A percentile compares a stretch with the other conserved stretches of the same genome.
phyloP scores from a whole-genome alignment of 2,113 vertebrate species.

The Anoura caudifer region DNA sequence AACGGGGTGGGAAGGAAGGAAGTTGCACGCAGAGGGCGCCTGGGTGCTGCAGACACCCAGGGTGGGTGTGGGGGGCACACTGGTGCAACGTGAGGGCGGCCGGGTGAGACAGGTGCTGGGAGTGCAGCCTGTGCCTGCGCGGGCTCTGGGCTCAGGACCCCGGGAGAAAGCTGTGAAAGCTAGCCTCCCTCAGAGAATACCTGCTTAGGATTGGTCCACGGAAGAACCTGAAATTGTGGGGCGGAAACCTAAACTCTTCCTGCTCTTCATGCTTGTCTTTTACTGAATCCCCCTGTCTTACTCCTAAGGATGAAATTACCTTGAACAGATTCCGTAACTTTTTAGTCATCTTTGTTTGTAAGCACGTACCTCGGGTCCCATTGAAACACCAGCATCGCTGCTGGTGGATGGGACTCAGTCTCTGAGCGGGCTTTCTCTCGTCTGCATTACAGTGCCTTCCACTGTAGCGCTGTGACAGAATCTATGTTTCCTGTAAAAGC shows the following conservation, averaged over 20 bases:
- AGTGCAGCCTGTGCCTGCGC: not conserved
- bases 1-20: not conserved
- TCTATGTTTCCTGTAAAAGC: not conserved
- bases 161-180: not conserved
- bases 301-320: not conserved
- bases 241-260: too few relatives aligned
- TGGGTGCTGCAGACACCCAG: accelerated
- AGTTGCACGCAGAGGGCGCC: not conserved
- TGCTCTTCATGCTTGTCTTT: not conserved
- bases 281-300: not conserved
- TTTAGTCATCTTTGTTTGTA: not conserved
- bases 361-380: not conserved
- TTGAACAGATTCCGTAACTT: not conserved
- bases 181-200: not conserved
- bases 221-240: not conserved
- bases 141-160: not conserved
- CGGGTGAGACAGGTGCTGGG: not conserved
- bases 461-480: not conserved
- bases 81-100: not conserved
- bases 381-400: not conserved
- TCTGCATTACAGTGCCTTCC: not conserved
- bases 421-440: not conserved
- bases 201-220: too few relatives aligned
- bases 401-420: too few relatives aligned
- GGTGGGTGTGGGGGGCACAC: too few relatives aligned